Evolutionary conservation across 2,888 invertebrate species (phyloP), one percentile per base, ranked within the genome.

Genomic region (Melieria omissa): DNA sequence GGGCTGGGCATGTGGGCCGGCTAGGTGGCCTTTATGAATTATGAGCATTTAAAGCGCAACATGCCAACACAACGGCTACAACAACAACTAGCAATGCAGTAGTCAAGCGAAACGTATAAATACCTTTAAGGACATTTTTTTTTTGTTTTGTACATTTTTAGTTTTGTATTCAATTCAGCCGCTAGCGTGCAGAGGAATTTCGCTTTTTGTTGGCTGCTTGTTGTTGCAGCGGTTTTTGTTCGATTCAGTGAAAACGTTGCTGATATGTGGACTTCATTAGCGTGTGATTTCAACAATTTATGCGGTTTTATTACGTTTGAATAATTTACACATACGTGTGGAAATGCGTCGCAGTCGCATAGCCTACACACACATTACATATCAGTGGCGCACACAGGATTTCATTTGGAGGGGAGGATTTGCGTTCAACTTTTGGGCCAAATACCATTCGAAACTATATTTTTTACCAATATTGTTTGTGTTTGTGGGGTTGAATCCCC

Each of bases 51-150:
- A 69, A 52, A 14, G 52, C 52, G 14, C 14, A 52, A 29, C 58
- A 58, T 66, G 66, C 80, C 82, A 83, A 81, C 80, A 80, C 78
- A 82, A 80, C 74, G 67, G 54, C 70, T 47, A n/a, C 58, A 64
- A 70, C 64, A 47, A 65, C 14, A 29, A 29, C 55, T 29, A 55
- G 16, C 55, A 55, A 55, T 55, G 66, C 66, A 47, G 58, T 47
- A 41, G 66, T 41, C 58, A n/a, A 44, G 42, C 14, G 29, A 29
- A 29, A 29, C 29, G 29, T 29, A 29, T 29, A 29, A 29, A 29
- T 29, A 3, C 29, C 29, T 29, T 29, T 29, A 29, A 29, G 29
- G 29, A 29, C 29, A 29, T 29, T 29, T 29, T 29, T 29, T 29
- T 29, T 16, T 16, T 29, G 29, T 29, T 29, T 29, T 29, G 29